Evolutionary conservation across 2,888 invertebrate species (phyloP).

Genomic region (Ctenicera cuprea): DNA sequence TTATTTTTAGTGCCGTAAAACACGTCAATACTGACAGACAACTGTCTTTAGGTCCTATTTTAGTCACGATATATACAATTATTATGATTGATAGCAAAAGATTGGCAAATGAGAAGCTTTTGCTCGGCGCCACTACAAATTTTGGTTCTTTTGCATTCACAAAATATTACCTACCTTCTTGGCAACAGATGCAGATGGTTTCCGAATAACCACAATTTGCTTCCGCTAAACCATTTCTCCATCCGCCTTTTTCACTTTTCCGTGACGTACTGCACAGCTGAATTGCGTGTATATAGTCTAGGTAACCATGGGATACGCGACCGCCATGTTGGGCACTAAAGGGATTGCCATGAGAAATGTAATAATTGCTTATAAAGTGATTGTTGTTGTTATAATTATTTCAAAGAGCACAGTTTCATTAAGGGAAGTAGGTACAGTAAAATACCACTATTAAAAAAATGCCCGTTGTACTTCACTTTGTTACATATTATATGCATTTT

Average conservation of each 20-base stretch:
- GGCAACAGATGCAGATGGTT: conserved; percentile 90
- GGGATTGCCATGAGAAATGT: conserved; percentile 25
- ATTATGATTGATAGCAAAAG: conserved; percentile 2
- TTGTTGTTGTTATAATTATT: background rate
- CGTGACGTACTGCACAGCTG: conserved; percentile 37
- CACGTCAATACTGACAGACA: conserved; percentile 17
- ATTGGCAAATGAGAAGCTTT: background rate
- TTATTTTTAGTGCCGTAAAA: conserved; percentile 15
- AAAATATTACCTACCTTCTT: conserved; percentile 78
- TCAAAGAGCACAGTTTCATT: background rate
- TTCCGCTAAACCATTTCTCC: conserved; percentile 96
- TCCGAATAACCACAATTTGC: conserved; percentile 93
- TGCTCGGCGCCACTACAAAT: conserved; percentile 5
- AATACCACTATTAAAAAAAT: too few species aligned
- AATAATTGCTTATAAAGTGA: conserved; percentile 4
- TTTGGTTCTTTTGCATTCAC: background rate
- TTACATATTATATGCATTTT: too few species aligned
- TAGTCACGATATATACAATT: background rate
- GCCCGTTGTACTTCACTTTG: too few species aligned
- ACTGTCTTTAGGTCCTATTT: background rate
- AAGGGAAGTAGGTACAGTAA: background rate
- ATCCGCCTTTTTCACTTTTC: conserved; percentile 71
- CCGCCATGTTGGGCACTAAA: conserved; percentile 32
- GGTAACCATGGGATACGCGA: conserved; percentile 38
- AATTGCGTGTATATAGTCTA: conserved; percentile 36